Conservation (phyloP, 1,140 invertebrate species). For the Apis laboriosa region DNA sequence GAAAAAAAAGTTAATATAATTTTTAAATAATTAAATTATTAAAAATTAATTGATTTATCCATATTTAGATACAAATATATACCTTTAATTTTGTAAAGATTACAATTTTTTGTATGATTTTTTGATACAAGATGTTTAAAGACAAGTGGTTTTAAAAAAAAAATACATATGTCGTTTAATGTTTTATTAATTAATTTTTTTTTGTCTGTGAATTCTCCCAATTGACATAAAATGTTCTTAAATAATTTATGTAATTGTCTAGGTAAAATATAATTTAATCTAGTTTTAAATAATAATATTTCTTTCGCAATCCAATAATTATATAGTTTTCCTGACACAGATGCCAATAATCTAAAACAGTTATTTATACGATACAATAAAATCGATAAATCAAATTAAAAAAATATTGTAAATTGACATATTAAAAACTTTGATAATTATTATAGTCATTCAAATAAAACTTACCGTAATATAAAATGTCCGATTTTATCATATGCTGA, state of each 20-base stretch:
- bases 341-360: constrained; percentile 71
- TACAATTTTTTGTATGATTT: constrained; percentile 64
- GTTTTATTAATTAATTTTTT: constrained; percentile 55
- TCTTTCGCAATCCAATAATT: constrained; percentile 73
- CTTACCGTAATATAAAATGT: constrained; percentile 82
- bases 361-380: constrained; percentile 16
- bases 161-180: constrained; percentile 62
- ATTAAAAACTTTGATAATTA: constrained; percentile 57
- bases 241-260: constrained; percentile 74
- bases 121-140: constrained; percentile 72
- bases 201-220: constrained; percentile 54
- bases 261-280: constrained; percentile 68
- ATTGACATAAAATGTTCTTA: constrained; percentile 64
- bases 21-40: constrained; percentile 56
- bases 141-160: constrained; percentile 63
- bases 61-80: constrained; percentile 59
- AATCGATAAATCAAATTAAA: not conserved
- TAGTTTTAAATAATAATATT: constrained; percentile 69
- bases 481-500: constrained; percentile 82
- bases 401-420: not conserved
- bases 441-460: constrained; percentile 64
- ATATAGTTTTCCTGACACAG: constrained; percentile 67
- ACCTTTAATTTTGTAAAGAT: constrained; percentile 68
- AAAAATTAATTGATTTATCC: constrained; percentile 39
- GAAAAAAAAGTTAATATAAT: constrained; percentile 57